Base-by-base conservation (phyloP, 2,888 invertebrate genomes). In the Synanthedon vespiformis region DNA sequence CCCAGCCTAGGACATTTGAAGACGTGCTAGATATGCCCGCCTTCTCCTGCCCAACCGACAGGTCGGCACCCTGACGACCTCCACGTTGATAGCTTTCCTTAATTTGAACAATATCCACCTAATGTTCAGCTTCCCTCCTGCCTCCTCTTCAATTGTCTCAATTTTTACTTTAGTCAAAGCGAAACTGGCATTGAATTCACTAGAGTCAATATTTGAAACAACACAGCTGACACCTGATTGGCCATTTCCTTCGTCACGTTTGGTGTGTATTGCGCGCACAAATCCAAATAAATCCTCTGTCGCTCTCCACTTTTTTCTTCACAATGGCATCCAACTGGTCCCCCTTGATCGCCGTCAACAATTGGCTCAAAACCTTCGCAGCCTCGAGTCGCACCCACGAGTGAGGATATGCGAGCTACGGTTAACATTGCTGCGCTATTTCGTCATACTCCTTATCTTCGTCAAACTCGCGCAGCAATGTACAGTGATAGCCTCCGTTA, bases 361-460 rank as follows among this genome's bases (percentile, higher is more conserved):
- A 87, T 50, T 91, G 89, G 0, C 94, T 93, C 48, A 97, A 77
- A 57, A 96, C 89, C 72, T 95, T 94, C 0, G 92, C 90, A 0
- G 95, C 90, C 54, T 90, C 90, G 49, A 95, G 81, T 53, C 96
- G 90, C 0, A 97, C 95, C 96, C 96, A 96, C 40, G 92, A 89
- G 70, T 97, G 97, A 12, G 95, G 93, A 74, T 97, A 92, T 0
- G 89, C 91, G 13, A 97, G 72, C 48, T 95, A 88, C 14, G 86
- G n/a, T n/a, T n/a, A n/a, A n/a, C n/a, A n/a, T n/a, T n/a, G n/a
- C n/a, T n/a, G n/a, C n/a, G n/a, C n/a, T n/a, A n/a, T n/a, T n/a
- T n/a, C n/a, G n/a, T n/a, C n/a, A n/a, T n/a, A n/a, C n/a, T n/a
- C n/a, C n/a, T n/a, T n/a, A n/a, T n/a, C n/a, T n/a, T n/a, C n/a